Percentiles rank a stretch among this genome's conserved stretches.
Evolutionary conservation across 1,140 invertebrate genomes (phyloP).

Genomic region (Acromyrmex charruanus): DNA sequence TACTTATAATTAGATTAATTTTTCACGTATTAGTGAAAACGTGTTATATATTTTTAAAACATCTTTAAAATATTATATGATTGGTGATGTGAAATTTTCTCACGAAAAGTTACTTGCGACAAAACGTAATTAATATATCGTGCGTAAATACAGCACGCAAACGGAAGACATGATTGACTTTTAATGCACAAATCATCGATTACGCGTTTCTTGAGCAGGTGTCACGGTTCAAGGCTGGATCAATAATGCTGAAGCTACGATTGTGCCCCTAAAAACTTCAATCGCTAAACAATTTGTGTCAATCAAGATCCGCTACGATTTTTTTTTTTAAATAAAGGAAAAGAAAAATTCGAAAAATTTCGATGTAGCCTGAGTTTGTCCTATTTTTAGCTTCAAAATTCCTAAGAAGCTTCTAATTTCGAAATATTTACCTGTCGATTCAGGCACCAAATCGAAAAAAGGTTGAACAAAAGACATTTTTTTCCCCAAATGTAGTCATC

Average conservation of each 20-base stretch:
- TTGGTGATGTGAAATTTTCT: neutral
- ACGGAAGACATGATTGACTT: constrained; percentile 10
- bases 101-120: neutral
- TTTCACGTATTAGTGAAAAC: neutral
- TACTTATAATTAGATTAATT: neutral
- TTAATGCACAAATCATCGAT: constrained; percentile 54
- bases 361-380: neutral
- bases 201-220: constrained; percentile 51
- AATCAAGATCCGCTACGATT: neutral
- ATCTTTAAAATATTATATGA: neutral
- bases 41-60: neutral
- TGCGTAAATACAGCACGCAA: neutral
- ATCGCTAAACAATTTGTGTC: neutral
- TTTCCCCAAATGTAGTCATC: neutral
- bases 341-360: neutral
- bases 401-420: neutral
- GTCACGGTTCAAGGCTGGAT: constrained; percentile 68
- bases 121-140: neutral
- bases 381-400: neutral
- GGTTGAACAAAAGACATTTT: neutral
- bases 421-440: neutral
- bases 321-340: neutral
- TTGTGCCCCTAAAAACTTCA: constrained; percentile 38
- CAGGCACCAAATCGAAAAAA: neutral
- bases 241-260: constrained; percentile 59